A percentile compares a stretch with the other conserved stretches of the same genome.
These are phyloP conservation scores for Spheniscus mendiculus DNA, from an alignment of 2,113 vertebrate genomes.

Conservation along the genomic window DNA sequence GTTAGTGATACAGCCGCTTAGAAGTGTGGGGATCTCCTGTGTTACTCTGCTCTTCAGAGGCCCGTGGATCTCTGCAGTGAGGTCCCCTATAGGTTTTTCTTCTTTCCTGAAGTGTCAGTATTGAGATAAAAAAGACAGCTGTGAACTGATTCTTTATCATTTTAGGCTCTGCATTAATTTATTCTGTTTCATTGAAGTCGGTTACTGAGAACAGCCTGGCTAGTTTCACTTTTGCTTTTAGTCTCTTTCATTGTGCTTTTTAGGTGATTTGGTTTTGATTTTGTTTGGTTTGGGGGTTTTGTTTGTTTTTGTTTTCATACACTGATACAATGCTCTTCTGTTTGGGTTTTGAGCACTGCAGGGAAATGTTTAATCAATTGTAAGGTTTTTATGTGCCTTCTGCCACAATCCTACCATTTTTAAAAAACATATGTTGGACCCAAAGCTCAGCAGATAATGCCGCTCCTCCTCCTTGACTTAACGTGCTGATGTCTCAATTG, in stretches of 20 bases:
- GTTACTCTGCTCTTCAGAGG: neutral
- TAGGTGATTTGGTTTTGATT: neutral
- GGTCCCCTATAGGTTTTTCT: neutral
- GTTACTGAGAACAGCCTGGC: neutral
- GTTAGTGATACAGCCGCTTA: neutral
- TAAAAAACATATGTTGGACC: neutral
- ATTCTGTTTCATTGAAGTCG: neutral
- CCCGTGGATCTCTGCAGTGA: neutral
- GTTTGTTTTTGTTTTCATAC: neutral
- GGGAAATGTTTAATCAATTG: neutral
- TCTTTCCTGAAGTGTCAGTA: neutral
- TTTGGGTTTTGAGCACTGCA: neutral
- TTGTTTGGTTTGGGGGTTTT: neutral
- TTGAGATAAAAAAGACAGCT: constrained; percentile 4
- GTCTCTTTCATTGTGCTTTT: neutral
- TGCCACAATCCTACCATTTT: neutral
- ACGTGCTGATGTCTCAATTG: neutral
- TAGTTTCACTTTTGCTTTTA: constrained; percentile 36
- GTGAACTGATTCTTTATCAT: neutral
- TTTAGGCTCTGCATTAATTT: neutral
- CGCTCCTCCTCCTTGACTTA: neutral
- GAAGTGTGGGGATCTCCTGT: neutral
- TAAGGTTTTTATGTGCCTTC: neutral
- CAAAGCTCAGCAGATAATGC: neutral
- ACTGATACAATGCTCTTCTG: neutral